Base-by-base conservation (phyloP, 2,888 invertebrate genomes). In the Zootermopsis nevadensis region DNA sequence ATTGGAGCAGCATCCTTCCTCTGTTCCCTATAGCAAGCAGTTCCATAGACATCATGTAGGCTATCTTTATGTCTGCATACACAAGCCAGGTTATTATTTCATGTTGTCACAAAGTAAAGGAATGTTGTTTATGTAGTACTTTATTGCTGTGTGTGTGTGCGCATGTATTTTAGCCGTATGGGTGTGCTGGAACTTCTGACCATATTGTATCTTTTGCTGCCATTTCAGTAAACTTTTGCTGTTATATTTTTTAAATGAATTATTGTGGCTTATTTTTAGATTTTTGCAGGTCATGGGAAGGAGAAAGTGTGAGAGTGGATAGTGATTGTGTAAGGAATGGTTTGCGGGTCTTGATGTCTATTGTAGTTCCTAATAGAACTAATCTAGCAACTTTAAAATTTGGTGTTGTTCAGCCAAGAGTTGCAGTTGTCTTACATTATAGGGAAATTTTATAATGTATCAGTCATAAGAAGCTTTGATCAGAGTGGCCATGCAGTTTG, bases 341-440 rank as follows among this genome's bases (percentile, higher is more conserved):
- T 74, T 38, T n/a, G n/a, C 22, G 42, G 35, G 74, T 42, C 38
- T 74, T 74, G 74, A 42, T 4, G 31, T 31, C 19, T 42, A 74
- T 74, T 74, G 38, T 74, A 74, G 74, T 74, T 74, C 74, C 74
- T 74, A 74, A 42, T 74, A 38, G 38, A 19, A 38, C 15, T 74
- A n/a, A 33, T 24, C 74, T 74, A 74, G 74, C 74, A 42, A 74
- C 74, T 42, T 74, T 74, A 74, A 74, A 74, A 74, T 74, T 69
- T 48, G 10, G 19, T 48, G 19, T 48, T 15, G 15, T 48, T 48
- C 48, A 48, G 4, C 12, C 38, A 42, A 42, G 6, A 22, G 55
- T 19, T 55, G 55, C 22, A 6, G 7, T 27, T n/a, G 27, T 8
- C 7, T 27, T 2, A 60, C n/a, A 60, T n/a, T 60, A 60, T 12